A percentile compares a stretch with the other conserved stretches of the same genome.
These are phyloP conservation scores for Propithecus perrieri DNA, from an alignment of 2,797 vertebrate genomes.

Conservation along the genomic window DNA sequence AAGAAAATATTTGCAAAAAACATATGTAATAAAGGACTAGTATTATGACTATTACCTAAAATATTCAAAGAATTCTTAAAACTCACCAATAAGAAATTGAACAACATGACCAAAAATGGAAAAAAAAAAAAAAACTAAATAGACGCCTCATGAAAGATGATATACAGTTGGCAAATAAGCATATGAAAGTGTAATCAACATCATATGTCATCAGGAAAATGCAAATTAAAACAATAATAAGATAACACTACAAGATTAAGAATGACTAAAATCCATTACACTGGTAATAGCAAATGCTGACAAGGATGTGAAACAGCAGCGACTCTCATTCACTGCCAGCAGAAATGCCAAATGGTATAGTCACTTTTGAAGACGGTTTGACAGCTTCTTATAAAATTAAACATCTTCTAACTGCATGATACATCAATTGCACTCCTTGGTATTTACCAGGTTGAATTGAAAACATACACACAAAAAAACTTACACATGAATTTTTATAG, in stretches of 20 bases:
- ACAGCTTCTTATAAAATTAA: neutral
- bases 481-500: neutral
- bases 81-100: neutral
- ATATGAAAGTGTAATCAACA: neutral
- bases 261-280: neutral
- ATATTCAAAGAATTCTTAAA: neutral
- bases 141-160: neutral
- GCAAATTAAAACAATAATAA: neutral
- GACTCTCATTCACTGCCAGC: neutral
- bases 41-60: neutral
- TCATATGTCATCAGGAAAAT: neutral
- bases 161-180: neutral
- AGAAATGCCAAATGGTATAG: neutral
- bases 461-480: neutral
- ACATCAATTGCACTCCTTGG: neutral
- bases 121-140: neutral
- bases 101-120: neutral
- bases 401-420: neutral
- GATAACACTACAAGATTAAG: neutral
- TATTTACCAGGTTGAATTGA: neutral
- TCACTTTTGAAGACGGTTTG: neutral
- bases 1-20: neutral
- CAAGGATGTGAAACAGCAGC: neutral
- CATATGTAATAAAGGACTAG: neutral
- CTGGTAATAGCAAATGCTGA: neutral